These are phyloP conservation scores for Colaptes auratus DNA, from an alignment of 2,113 vertebrate genomes.

Conservation along the genomic window DNA sequence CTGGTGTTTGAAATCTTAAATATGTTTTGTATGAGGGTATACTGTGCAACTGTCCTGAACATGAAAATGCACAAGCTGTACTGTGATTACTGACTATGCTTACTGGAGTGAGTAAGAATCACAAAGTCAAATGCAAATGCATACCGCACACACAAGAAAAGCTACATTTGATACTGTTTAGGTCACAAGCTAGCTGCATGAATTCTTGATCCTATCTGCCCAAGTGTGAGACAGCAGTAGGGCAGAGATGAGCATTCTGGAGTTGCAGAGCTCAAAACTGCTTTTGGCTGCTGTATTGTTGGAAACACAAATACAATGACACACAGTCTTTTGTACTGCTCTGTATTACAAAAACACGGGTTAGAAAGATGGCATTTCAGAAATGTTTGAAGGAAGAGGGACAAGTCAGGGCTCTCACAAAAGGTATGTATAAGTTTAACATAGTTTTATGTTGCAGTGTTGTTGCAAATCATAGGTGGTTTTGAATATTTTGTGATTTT, in stretches of 20 bases:
- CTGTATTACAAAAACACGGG: neutral
- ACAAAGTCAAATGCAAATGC: neutral
- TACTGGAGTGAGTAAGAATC: neutral
- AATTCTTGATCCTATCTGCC: neutral
- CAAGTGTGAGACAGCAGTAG: neutral
- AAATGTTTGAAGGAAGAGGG: neutral
- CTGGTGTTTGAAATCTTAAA: neutral
- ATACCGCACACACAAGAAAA: neutral
- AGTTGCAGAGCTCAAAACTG: neutral
- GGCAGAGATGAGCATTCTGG: neutral
- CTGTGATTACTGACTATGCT: neutral
- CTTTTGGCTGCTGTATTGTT: neutral
- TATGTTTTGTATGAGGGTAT: neutral
- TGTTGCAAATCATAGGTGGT: neutral
- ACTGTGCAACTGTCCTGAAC: neutral
- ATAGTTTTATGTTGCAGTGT: neutral
- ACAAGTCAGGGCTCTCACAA: neutral
- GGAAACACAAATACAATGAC: rapidly evolving
- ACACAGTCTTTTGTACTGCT: neutral
- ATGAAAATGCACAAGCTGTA: neutral
- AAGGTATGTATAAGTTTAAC: neutral
- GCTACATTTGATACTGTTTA: neutral
- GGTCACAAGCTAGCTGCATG: neutral
- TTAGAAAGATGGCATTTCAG: neutral
- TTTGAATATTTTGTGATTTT: neutral